These are phyloP conservation scores for Enteromius afrohamiltoni DNA, from an alignment of 2,797 vertebrate genomes.

Conservation along the genomic window DNA sequence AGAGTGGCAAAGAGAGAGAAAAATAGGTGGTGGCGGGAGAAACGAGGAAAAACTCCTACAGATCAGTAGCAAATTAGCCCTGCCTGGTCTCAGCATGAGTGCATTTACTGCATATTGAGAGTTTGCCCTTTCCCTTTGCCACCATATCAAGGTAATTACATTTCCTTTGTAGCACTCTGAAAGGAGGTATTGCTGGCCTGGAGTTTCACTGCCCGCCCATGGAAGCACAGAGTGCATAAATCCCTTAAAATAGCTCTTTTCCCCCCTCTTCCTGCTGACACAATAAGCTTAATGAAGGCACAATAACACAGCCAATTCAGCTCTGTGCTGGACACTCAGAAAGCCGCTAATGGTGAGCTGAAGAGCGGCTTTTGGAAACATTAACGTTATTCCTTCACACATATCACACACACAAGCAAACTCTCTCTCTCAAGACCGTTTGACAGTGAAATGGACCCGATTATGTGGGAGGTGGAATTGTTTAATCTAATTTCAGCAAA, in stretches of 20 bases:
- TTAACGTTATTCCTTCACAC: neutral
- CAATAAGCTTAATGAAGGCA: conserved; percentile 63
- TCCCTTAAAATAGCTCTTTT: conserved; percentile 64
- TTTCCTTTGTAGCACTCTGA: conserved; percentile 66
- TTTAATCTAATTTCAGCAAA: conserved; percentile 22
- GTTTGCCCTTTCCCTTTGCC: conserved; percentile 67
- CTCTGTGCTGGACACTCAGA: conserved; percentile 49
- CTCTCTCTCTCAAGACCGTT: neutral
- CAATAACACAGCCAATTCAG: conserved; percentile 52
- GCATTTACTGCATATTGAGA: conserved; percentile 66
- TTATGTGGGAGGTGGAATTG: conserved; percentile 2
- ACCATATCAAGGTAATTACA: conserved; percentile 68
- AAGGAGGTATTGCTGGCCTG: conserved; percentile 63
- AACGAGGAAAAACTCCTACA: conserved; percentile 53
- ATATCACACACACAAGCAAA: conserved; percentile 5
- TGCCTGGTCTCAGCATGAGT: conserved; percentile 61
- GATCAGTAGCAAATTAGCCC: conserved; percentile 66
- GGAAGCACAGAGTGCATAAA: conserved; percentile 63
- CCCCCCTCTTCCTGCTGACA: conserved; percentile 49
- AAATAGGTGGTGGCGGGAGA: conserved; percentile 15
- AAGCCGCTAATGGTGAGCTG: conserved; percentile 52
- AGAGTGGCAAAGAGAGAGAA: conserved; percentile 16
- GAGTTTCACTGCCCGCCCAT: conserved; percentile 64
- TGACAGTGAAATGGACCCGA: neutral
- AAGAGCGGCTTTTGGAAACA: conserved; percentile 48